Evolutionary conservation across 2,113 vertebrate genomes (phyloP).

Genomic region (Salvator merianae): DNA sequence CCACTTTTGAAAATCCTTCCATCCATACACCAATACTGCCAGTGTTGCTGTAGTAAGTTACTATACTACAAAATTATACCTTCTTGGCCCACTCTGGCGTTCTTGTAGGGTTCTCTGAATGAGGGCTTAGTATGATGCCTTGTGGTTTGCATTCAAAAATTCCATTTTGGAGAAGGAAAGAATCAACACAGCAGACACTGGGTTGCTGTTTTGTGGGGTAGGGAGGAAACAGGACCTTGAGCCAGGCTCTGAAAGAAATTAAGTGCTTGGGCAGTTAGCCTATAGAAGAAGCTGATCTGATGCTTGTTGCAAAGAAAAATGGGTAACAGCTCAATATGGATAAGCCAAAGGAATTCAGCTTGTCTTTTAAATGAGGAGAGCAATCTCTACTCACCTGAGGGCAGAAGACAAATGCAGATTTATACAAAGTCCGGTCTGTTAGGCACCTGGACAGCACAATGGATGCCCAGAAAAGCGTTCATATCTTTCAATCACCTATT

Average conservation of each 20-base stretch:
- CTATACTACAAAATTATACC: no score
- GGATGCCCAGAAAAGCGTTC: background rate
- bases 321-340: background rate
- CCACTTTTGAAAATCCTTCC: no score
- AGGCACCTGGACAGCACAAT: background rate
- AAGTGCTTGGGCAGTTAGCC: background rate
- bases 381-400: background rate
- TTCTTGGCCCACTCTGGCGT: no score
- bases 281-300: background rate
- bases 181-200: background rate
- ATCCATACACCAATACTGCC: no score
- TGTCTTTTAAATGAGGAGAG: background rate
- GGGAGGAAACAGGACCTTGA: no score
- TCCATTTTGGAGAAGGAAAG: background rate
- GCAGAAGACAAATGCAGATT: background rate
- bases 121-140: background rate
- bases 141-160: background rate
- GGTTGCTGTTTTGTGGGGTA: background rate
- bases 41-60: no score
- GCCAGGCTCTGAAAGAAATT: no score
- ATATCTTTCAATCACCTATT: background rate
- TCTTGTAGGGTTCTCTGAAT: no score
- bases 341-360: background rate
- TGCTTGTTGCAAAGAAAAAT: background rate
- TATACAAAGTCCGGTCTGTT: background rate